Conservation (phyloP, 2,797 vertebrate species). For the Spondyliosoma cantharus region DNA sequence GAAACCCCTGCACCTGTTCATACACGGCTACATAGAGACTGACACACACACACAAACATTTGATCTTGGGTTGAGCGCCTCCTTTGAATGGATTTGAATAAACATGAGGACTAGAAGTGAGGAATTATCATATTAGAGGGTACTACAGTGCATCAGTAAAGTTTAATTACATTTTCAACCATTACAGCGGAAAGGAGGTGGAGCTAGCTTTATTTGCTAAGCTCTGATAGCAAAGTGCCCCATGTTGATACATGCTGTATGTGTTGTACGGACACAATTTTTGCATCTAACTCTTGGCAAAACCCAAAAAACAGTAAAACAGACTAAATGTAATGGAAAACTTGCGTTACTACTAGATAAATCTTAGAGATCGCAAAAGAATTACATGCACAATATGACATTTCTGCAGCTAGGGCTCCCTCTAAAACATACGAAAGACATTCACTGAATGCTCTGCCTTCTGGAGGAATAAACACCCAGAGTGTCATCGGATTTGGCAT, state of each 20-base stretch:
- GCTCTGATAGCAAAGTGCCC: too few species aligned
- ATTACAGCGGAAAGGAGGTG: not conserved
- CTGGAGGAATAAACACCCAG: too few species aligned
- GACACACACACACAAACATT: conserved; percentile 10
- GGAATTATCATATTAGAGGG: conserved; percentile 16
- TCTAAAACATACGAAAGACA: too few species aligned
- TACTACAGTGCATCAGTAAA: not conserved
- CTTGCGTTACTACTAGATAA: too few species aligned
- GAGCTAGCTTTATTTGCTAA: not conserved
- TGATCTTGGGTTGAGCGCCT: conserved; percentile 14
- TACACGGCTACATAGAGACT: not conserved
- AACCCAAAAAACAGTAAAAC: not conserved
- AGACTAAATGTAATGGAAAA: not conserved
- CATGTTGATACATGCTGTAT: too few species aligned
- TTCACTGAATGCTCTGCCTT: too few species aligned
- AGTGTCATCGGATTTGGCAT: too few species aligned
- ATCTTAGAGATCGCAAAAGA: too few species aligned
- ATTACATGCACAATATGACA: too few species aligned
- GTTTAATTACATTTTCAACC: not conserved
- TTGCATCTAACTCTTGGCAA: too few species aligned
- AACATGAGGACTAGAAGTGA: conserved; percentile 11
- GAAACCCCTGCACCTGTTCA: conserved; percentile 62
- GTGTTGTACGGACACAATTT: too few species aligned
- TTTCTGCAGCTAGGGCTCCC: too few species aligned
- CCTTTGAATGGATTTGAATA: conserved; percentile 43